phyloP scores from a whole-genome alignment of 2,888 invertebrate species.

The Pedicia rivosa region DNA sequence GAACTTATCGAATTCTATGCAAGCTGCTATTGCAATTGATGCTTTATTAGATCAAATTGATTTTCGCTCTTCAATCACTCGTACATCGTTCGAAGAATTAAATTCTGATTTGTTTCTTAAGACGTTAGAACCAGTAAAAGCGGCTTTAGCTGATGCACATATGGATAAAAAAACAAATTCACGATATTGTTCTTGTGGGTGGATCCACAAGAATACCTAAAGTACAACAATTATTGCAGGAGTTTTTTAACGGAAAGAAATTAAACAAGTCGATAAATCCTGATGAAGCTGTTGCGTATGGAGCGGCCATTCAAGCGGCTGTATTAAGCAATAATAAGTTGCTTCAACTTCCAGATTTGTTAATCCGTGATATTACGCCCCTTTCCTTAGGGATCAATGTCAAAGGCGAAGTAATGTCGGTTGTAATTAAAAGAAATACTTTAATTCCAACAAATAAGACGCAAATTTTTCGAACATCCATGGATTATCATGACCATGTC shows the following conservation, averaged over 20 bases:
- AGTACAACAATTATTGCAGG: slow-evolving; percentile 54
- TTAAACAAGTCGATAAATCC: slow-evolving; percentile 65
- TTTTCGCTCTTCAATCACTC: slow-evolving; percentile 54
- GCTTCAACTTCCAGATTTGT: slow-evolving; percentile 54
- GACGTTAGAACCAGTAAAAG: slow-evolving; percentile 62
- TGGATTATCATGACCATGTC: slow-evolving; percentile 66
- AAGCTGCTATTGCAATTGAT: slow-evolving; percentile 59
- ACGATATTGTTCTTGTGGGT: slow-evolving; percentile 69
- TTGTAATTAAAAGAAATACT: slow-evolving; percentile 53
- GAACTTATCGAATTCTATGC: slow-evolving; percentile 58
- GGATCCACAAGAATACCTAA: slow-evolving; percentile 70
- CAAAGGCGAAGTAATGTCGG: slow-evolving; percentile 70
- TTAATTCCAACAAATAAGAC: slow-evolving; percentile 57
- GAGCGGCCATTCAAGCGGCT: slow-evolving; percentile 59
- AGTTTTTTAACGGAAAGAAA: slow-evolving; percentile 57
- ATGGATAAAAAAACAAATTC: slow-evolving; percentile 57
- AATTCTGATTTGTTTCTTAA: slow-evolving; percentile 53
- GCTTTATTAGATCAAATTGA: slow-evolving; percentile 58
- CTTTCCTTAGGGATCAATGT: slow-evolving; percentile 63
- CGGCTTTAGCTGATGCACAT: slow-evolving; percentile 61
- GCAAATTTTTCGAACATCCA: slow-evolving; percentile 61
- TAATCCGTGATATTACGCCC: slow-evolving; percentile 50
- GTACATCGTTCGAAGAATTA: slow-evolving; percentile 62
- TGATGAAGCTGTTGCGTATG: slow-evolving; percentile 68
- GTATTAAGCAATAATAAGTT: slow-evolving; percentile 53